phyloP scores from a whole-genome alignment of 2,113 vertebrate genomes.

The Nestor notabilis region DNA sequence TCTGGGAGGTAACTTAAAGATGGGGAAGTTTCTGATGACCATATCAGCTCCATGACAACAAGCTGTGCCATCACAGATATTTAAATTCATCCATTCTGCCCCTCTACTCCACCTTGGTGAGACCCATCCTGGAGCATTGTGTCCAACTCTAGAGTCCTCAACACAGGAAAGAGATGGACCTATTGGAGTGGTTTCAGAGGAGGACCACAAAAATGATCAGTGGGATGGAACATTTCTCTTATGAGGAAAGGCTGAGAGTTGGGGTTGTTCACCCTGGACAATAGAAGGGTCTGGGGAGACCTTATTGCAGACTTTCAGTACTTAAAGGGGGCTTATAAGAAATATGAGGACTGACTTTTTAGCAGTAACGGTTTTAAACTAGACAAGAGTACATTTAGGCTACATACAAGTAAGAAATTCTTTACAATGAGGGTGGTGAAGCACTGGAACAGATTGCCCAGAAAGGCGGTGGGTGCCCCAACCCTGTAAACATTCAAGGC shows the following conservation, averaged over 20 bases:
- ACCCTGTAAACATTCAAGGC: neutral
- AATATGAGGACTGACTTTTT: neutral
- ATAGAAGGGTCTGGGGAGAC: neutral
- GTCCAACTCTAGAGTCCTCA: neutral
- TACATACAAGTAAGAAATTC: neutral
- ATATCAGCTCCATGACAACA: rapidly evolving
- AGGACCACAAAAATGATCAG: too few relatives aligned
- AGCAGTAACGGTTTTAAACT: neutral
- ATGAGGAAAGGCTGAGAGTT: neutral
- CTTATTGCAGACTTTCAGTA: neutral
- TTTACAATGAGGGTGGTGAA: neutral
- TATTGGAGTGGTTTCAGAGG: neutral
- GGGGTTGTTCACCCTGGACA: neutral
- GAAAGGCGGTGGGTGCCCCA: neutral
- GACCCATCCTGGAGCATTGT: too few relatives aligned
- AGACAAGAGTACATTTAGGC: neutral
- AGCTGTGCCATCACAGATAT: neutral
- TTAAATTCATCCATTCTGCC: neutral
- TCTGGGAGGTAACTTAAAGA: neutral
- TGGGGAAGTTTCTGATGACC: neutral
- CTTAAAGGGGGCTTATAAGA: neutral
- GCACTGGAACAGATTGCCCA: neutral
- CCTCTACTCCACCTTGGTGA: neutral
- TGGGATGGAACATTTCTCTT: neutral
- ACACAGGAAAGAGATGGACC: neutral